Evolutionary conservation across 2,888 invertebrate species (phyloP), one percentile per base, ranked within the genome.

Genomic region (Athrips mouffetella): DNA sequence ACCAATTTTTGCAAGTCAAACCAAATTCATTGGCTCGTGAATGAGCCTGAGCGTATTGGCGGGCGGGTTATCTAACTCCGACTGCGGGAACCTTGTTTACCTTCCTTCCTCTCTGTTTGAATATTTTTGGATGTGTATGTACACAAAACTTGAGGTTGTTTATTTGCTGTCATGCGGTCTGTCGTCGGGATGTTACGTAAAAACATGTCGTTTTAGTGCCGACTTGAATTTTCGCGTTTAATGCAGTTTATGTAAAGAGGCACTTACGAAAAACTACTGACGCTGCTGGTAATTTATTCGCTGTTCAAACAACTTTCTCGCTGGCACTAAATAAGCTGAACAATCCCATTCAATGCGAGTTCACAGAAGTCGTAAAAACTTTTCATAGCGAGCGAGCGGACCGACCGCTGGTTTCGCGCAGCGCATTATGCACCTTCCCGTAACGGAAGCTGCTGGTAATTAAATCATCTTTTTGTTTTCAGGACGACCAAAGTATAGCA

Each of bases 401-500:
- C 7, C 10, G 10, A 13, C 44, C 31, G 31, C 20, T 31, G 27
- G 44, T 44, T 42, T 29, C 37, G 3, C 21, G 37, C 21, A 21
- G 37, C 20, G 37, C 37, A 37, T n/a, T 21, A 4, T 37, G 37
- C 35, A 35, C 35, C 35, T 35, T 23, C 21, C 20, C 5, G 25
- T 23, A 11, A 41, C 15, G 25, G 15, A 20, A 25, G 13, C 25
- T 25, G n/a, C n/a, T n/a, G n/a, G n/a, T 29, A 20, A 11, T 4
- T 8, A 35, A 39, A 20, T 40, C 23, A n/a, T 13, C 23, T 21
- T 54, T 37, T 47, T 44, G 40, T 55, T 62, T 59, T 35, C 73
- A 89, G 89, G 89, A 89, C 56, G 72, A 84, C 55, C 82, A 87
- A 70, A 89, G 87, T 55, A 92, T 94, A 62, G 94, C 94, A 0